Percentiles rank a stretch among this genome's conserved stretches.
Conservation (phyloP, 2,797 vertebrate genomes). For the Pipistrellus nathusii region DNA sequence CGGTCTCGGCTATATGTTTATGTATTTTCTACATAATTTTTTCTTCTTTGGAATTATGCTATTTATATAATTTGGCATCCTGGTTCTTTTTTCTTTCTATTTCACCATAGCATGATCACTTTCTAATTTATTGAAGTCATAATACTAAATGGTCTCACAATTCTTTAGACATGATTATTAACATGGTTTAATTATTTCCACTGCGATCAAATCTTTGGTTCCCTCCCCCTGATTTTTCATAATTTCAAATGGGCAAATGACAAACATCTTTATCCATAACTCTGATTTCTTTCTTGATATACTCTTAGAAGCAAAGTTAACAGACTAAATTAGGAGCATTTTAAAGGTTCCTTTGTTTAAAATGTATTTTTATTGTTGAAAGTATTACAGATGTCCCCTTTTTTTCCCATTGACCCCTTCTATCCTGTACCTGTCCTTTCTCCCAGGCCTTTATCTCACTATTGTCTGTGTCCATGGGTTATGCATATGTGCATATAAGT, state of each 20-base stretch:
- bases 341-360: not conserved
- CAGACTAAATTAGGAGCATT: not conserved
- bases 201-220: not conserved
- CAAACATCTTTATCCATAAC: not conserved
- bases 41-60: not conserved
- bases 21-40: not conserved
- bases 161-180: constrained; percentile 1
- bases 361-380: no score
- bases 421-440: no score
- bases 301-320: not conserved
- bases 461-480: no score
- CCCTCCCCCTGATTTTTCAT: not conserved
- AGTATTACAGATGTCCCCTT: no score
- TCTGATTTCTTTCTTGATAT: not conserved
- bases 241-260: constrained; percentile 12
- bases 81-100: not conserved
- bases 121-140: not conserved
- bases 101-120: not conserved
- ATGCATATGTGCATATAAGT: no score
- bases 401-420: no score
- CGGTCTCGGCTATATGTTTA: not conserved
- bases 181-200: not conserved
- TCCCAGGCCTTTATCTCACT: no score
- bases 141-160: not conserved
- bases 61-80: not conserved